phyloP scores from a whole-genome alignment of 2,888 invertebrate species.

The Coelogynopora nodosa region DNA sequence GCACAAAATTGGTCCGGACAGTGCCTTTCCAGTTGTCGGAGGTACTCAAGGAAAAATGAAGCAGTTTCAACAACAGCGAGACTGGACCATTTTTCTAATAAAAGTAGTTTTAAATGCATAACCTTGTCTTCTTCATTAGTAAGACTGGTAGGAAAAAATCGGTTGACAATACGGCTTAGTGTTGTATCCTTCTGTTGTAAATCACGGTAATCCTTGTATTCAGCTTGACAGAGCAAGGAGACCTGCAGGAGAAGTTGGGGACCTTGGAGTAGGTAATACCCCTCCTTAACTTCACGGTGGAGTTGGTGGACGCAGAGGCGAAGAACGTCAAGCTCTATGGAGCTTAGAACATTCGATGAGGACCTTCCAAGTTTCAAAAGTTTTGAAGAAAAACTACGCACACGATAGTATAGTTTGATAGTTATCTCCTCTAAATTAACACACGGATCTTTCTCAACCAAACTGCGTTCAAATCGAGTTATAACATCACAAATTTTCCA shows the following conservation, averaged over 20 bases:
- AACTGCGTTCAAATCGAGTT: conserved; percentile 40
- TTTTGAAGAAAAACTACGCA: neutral
- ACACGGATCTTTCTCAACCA: conserved; percentile 2
- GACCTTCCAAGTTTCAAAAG: neutral
- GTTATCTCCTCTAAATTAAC: neutral
- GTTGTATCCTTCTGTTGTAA: conserved; percentile 42
- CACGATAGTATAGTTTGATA: neutral
- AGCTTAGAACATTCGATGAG: neutral
- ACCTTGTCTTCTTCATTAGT: conserved; percentile 42
- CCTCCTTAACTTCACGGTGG: conserved; percentile 34
- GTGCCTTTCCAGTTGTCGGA: neutral
- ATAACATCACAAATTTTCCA: conserved; percentile 44
- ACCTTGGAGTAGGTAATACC: conserved; percentile 39
- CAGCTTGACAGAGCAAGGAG: conserved; percentile 43
- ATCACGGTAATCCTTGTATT: conserved; percentile 35
- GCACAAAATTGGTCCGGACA: neutral
- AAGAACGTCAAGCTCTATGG: neutral
- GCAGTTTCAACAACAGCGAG: neutral
- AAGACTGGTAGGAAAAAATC: conserved; percentile 34
- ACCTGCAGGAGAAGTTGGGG: conserved; percentile 4
- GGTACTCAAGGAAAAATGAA: neutral
- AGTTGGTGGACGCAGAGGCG: conserved; percentile 37
- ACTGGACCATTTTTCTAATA: conserved; percentile 38
- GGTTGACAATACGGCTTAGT: conserved; percentile 36
- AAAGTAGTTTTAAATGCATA: conserved; percentile 42